Conservation (phyloP, 2,797 vertebrate species). For the Malacoraja senta region DNA sequence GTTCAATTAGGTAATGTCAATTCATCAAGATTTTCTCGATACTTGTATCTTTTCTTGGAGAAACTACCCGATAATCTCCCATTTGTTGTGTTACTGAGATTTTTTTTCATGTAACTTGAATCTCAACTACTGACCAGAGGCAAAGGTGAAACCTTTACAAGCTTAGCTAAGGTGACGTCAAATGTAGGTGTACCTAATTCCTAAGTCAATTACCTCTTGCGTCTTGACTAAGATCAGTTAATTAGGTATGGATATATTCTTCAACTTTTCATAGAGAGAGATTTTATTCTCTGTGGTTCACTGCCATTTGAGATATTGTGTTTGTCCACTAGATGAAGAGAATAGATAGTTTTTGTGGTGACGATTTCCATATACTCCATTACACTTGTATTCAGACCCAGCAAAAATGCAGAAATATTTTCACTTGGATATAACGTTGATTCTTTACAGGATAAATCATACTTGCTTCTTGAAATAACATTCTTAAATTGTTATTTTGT, state of each 20-base stretch:
- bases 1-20: too few species aligned
- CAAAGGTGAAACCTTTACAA: background rate
- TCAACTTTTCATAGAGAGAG: too few species aligned
- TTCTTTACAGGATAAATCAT: background rate
- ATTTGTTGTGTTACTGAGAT: background rate
- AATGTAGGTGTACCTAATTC: background rate
- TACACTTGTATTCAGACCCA: background rate
- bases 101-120: background rate
- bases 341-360: background rate
- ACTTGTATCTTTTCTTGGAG: background rate
- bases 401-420: background rate
- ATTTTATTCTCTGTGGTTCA: background rate
- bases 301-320: background rate
- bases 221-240: background rate
- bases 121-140: background rate
- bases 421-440: background rate
- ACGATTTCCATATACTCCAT: background rate
- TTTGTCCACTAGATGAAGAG: background rate
- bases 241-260: background rate
- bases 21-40: background rate
- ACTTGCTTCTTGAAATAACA: background rate
- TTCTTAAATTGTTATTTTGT: background rate
- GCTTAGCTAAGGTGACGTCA: background rate
- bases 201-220: background rate
- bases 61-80: background rate